Base-by-base conservation (phyloP, 2,113 vertebrate genomes). In the Herpailurus yagouaroundi region DNA sequence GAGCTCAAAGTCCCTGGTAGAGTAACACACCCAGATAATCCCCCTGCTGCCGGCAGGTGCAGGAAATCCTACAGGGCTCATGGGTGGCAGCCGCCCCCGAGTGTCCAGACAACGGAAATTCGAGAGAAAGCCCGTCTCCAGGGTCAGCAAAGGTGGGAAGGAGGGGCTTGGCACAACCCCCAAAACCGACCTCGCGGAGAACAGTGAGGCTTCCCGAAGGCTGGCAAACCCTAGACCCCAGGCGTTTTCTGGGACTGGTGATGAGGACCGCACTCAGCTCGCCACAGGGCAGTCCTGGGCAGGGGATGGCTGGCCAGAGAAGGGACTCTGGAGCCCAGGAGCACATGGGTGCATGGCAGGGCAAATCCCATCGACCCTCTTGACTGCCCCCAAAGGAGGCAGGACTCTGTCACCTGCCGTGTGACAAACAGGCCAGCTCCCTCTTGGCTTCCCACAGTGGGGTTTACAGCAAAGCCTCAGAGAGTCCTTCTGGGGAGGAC, bases 271-370 rank as follows among this genome's bases (percentile, higher is more conserved):
- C n/a, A 0, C 7, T 33, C 0, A 5, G 7, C 6, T 63, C 5
- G 1, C 2, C 16, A 15, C 4, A 2, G 38, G 23, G 23, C 12
- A 60, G 1, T 29, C 29, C 31, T 14, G 19, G 45, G 36, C 25
- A 21, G n/a, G 6, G 5, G 10, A 9, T 27, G 31, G 41, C 31
- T 2, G 9, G 45, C 69, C 4, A 8, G 23, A 18, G n/a, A 8
- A 11, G 11, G 29, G 25, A 23, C 27, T 13, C 9, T 1, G 1
- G 36, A 18, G 10, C 63, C 55, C 45, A 27, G 31, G 38, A 6
- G 18, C 4, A 0, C 0, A 0, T 0, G 41, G 21, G 1, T 3
- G 9, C 11, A 4, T 0, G 1, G 16, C 33, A 5, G 79, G 25
- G 6, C 10, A 1, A 4, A 25, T 7, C 0, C n/a, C 29, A 5